Conservation (phyloP, 2,797 vertebrate genomes). For the Tiaroga cobitis region DNA sequence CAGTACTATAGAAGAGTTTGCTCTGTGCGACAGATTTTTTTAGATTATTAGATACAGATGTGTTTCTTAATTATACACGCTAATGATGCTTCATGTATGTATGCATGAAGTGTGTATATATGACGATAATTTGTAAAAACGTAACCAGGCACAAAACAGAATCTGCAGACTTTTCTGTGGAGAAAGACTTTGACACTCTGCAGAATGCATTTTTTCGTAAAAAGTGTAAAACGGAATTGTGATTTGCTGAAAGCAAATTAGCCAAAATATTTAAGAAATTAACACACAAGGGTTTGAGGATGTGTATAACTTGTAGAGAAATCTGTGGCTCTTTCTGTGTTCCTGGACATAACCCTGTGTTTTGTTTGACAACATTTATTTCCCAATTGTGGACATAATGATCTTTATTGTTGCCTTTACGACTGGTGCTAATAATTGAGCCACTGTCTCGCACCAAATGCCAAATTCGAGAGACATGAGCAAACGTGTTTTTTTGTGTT, state of each 20-base stretch:
- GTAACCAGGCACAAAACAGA: not conserved
- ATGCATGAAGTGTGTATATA: constrained; percentile 15
- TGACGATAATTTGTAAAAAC: not conserved
- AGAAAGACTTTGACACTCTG: not conserved
- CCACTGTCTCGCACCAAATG: constrained; percentile 70
- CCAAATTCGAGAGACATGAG: constrained; percentile 69
- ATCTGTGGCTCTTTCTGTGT: not conserved
- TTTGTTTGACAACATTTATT: not conserved
- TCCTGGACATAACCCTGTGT: not conserved
- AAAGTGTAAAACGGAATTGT: not conserved
- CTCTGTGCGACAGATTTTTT: not conserved
- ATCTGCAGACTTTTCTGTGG: not conserved
- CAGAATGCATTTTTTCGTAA: not conserved
- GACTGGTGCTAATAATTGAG: constrained; percentile 72
- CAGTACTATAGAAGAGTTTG: constrained; percentile 19
- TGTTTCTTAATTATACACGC: not conserved
- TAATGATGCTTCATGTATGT: constrained; percentile 18
- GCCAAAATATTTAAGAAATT: constrained; percentile 22
- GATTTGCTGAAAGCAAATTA: constrained; percentile 4
- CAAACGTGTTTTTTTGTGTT: constrained; percentile 13
- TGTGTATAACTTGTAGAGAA: not conserved
- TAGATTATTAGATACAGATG: constrained; percentile 9
- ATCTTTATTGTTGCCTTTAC: constrained; percentile 57
- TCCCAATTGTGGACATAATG: constrained; percentile 6
- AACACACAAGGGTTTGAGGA: not conserved